Evolutionary conservation across 2,113 vertebrate genomes (phyloP).

Genomic region (Nycticebus coucang): DNA sequence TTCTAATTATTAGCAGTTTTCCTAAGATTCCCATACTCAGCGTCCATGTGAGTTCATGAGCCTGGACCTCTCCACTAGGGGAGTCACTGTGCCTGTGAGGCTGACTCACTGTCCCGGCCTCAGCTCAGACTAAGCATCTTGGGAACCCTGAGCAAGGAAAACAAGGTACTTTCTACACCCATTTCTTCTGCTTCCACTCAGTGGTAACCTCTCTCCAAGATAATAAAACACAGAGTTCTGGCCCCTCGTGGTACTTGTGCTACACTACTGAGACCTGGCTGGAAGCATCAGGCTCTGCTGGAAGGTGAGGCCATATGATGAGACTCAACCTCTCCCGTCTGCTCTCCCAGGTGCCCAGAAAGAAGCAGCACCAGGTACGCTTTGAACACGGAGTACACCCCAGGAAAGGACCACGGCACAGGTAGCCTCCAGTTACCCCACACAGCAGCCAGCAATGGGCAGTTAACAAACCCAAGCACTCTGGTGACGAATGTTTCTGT

Average conservation of each 20-base stretch:
- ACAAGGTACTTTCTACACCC: neutral
- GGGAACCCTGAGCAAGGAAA: neutral
- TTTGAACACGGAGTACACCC: neutral
- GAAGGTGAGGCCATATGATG: neutral
- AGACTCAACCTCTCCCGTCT: neutral
- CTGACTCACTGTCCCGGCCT: conserved; percentile 17
- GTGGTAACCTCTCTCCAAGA: neutral
- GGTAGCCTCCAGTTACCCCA: too few species aligned
- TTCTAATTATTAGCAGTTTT: conserved; percentile 47
- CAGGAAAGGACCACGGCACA: neutral
- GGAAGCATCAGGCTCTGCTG: neutral
- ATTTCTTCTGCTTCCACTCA: neutral
- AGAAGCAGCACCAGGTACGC: neutral
- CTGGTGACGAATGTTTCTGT: neutral
- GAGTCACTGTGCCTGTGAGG: neutral
- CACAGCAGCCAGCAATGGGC: neutral
- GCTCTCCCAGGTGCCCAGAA: neutral
- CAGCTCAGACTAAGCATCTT: neutral
- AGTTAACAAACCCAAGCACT: neutral
- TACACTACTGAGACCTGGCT: neutral
- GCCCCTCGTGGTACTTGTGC: neutral
- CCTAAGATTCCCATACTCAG: conserved; percentile 17
- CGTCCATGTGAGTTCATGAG: neutral
- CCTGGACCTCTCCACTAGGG: neutral
- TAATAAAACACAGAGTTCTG: neutral